A percentile compares a stretch with the other conserved stretches of the same genome.
These are phyloP conservation scores for Dermatophagoides farinae DNA, from an alignment of 1,140 invertebrate species.

Conservation along the genomic window DNA sequence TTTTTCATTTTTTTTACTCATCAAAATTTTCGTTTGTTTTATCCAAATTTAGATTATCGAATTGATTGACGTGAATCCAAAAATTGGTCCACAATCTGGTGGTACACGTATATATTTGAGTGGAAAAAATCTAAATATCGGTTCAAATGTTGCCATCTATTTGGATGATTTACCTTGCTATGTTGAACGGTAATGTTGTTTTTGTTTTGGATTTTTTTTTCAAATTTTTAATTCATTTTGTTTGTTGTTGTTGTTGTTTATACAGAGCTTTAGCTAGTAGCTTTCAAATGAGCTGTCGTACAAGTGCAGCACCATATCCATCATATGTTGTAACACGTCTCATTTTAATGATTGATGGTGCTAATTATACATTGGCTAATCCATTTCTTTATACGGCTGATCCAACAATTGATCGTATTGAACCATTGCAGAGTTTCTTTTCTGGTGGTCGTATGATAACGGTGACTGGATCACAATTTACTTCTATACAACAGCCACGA, in stretches of 20 bases:
- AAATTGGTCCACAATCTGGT: conserved; percentile 71
- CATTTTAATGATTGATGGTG: conserved; percentile 59
- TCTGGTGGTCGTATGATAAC: conserved; percentile 81
- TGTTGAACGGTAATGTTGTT: conserved; percentile 43
- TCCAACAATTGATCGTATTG: conserved; percentile 45
- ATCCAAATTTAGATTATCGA: conserved; percentile 39
- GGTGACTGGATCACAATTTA: conserved; percentile 71
- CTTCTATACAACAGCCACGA: conserved; percentile 71
- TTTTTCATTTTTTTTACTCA: background rate
- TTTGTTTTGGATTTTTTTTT: background rate
- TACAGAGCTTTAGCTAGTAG: conserved; percentile 42
- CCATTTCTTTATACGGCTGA: conserved; percentile 75
- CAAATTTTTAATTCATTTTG: background rate
- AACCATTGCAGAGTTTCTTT: conserved; percentile 25
- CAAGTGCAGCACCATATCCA: conserved; percentile 39
- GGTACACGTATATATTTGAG: conserved; percentile 75
- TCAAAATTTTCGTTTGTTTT: conserved; percentile 11
- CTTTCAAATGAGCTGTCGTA: conserved; percentile 61
- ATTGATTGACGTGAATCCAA: conserved; percentile 55
- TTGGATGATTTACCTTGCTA: conserved; percentile 69
- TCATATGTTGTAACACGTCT: conserved; percentile 28
- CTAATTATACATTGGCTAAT: conserved; percentile 43
- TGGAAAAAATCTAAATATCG: conserved; percentile 80
- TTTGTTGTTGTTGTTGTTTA: background rate
- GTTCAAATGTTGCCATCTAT: conserved; percentile 61